Evolutionary conservation across 2,888 invertebrate genomes (phyloP).

Genomic region (Nasonia oneida): DNA sequence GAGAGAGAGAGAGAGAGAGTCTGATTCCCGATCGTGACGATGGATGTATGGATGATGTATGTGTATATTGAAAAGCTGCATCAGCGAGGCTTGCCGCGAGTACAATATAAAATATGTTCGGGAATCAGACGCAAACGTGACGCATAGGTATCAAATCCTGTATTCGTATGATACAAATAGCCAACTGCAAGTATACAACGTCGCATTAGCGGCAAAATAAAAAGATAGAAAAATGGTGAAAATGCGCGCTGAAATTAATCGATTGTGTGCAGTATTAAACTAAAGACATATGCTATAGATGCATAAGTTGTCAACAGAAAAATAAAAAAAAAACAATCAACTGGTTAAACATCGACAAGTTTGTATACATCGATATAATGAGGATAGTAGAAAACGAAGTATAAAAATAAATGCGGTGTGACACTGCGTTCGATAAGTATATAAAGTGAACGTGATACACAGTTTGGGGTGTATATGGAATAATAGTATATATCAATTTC

Average conservation of each 20-base stretch:
- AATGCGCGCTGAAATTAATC: background rate
- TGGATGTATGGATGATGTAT: background rate
- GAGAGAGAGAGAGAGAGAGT: background rate
- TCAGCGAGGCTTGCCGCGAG: background rate
- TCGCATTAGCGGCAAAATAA: slow-evolving; percentile 7
- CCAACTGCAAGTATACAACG: slow-evolving; percentile 21
- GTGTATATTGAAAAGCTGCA: background rate
- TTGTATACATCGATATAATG: background rate
- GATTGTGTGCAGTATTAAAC: background rate
- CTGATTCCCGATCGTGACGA: background rate
- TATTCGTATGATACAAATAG: background rate
- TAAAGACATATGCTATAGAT: background rate
- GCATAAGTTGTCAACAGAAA: background rate
- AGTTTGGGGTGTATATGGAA: background rate
- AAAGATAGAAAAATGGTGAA: background rate
- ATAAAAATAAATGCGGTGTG: background rate
- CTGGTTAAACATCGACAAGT: background rate
- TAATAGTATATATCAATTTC: background rate
- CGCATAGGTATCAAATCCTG: background rate
- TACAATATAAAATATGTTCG: background rate
- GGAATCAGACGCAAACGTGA: background rate
- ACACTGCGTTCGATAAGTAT: background rate
- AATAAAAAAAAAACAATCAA: slow-evolving; percentile 2
- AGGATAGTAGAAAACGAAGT: background rate
- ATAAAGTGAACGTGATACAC: background rate